A percentile compares a stretch with the other conserved stretches of the same genome.
Conservation (phyloP, 2,113 vertebrate species). For the Malurus alboscapulatus region DNA sequence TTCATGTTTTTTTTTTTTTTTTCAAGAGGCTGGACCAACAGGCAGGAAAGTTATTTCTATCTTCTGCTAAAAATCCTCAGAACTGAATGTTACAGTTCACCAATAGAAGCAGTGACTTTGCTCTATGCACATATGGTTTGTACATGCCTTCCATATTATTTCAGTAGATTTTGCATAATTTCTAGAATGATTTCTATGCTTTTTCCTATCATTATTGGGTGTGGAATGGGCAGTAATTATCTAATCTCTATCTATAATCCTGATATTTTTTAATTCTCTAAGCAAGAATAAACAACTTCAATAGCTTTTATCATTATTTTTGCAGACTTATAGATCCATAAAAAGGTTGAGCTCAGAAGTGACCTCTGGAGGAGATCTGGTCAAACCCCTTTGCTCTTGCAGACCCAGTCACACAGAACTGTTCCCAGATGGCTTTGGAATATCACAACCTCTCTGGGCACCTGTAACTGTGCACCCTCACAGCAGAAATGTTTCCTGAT, state of each 20-base stretch:
- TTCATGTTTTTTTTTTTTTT: not conserved
- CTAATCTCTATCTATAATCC: not conserved
- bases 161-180: not conserved
- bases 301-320: not conserved
- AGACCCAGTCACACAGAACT: not conserved
- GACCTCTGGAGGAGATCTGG: not conserved
- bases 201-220: not conserved
- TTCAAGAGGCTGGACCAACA: not conserved
- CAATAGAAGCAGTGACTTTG: not conserved
- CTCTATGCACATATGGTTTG: not conserved
- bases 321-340: not conserved
- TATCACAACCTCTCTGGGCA: not conserved
- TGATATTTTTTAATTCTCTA: not conserved
- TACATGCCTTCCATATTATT: not conserved
- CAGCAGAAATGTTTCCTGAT: not conserved
- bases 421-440: not conserved
- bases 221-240: not conserved
- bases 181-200: not conserved
- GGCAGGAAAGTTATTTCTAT: not conserved
- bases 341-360: not conserved
- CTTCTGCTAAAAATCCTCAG: not conserved
- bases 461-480: not conserved
- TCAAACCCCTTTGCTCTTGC: not conserved
- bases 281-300: not conserved
- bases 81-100: not conserved